Evolutionary conservation across 2,113 vertebrate species (phyloP).

Genomic region (Cephalopholis sonnerati): DNA sequence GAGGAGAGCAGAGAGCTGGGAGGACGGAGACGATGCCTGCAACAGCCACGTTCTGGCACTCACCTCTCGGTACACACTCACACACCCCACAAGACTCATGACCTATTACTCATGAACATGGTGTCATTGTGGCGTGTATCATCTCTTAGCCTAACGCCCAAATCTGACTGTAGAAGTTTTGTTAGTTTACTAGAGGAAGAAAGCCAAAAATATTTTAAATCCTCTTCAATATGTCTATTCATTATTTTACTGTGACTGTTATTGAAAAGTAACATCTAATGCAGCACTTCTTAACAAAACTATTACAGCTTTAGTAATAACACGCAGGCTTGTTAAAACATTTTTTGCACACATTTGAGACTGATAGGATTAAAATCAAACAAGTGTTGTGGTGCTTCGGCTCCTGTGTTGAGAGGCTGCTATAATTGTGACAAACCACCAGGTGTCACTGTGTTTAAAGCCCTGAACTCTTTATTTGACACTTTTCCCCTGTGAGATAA

Average conservation of each 20-base stretch:
- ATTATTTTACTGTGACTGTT: no score
- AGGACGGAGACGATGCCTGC: conserved; percentile 77
- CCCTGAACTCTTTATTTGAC: not conserved
- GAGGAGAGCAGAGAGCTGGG: conserved; percentile 71
- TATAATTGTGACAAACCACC: not conserved
- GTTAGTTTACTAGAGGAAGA: not conserved
- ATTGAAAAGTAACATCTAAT: no score
- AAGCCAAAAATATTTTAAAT: no score
- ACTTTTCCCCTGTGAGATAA: not conserved
- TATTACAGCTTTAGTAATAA: no score
- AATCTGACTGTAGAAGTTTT: not conserved
- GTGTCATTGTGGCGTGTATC: not conserved
- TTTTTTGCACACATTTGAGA: no score
- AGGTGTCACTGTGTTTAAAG: not conserved
- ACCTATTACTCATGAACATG: conserved; percentile 13
- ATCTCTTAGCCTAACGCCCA: not conserved
- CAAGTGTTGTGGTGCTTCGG: not conserved
- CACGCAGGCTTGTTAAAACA: no score
- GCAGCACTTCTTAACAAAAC: no score
- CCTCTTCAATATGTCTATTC: no score
- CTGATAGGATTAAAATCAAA: not conserved
- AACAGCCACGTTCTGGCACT: conserved; percentile 81
- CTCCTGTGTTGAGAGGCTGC: not conserved
- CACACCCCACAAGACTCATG: not conserved
- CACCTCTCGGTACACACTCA: conserved; percentile 81